Evolutionary conservation across 2,797 vertebrate genomes (phyloP).

Genomic region (Poecilia wingei): DNA sequence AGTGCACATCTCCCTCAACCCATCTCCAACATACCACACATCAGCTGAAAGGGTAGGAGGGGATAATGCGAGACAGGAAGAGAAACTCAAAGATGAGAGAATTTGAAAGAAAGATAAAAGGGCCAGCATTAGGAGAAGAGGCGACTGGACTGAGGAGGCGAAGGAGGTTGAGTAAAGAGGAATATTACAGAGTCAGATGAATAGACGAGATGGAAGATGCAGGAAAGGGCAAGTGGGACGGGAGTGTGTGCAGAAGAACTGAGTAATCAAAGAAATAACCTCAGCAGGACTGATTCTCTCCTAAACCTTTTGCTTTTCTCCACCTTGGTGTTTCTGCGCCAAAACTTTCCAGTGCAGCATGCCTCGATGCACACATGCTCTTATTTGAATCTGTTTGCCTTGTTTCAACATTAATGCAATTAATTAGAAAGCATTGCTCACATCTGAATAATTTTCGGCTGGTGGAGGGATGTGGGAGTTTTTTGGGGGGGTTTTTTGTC

Average conservation of each 20-base stretch:
- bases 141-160: not conserved
- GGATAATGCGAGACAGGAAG: conserved; percentile 24
- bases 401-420: not conserved
- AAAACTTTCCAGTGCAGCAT: not conserved
- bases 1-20: conserved; percentile 57
- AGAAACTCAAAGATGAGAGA: conserved; percentile 19
- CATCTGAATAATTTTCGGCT: conserved; percentile 3
- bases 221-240: conserved; percentile 46
- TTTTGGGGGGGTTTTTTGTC: too few species aligned
- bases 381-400: not conserved
- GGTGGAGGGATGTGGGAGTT: not conserved
- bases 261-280: conserved; percentile 36
- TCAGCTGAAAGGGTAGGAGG: conserved; percentile 30
- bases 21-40: conserved; percentile 55
- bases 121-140: not conserved
- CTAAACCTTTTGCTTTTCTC: conserved; percentile 20
- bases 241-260: conserved; percentile 12
- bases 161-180: conserved; percentile 29
- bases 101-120: conserved; percentile 20
- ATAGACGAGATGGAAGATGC: conserved; percentile 53
- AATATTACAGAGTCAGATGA: conserved; percentile 37
- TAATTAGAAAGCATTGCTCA: conserved; percentile 10
- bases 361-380: not conserved
- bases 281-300: conserved; percentile 30
- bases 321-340: conserved; percentile 2